Base-by-base conservation (phyloP, 2,888 invertebrate genomes). In the Panzeria rudis region DNA sequence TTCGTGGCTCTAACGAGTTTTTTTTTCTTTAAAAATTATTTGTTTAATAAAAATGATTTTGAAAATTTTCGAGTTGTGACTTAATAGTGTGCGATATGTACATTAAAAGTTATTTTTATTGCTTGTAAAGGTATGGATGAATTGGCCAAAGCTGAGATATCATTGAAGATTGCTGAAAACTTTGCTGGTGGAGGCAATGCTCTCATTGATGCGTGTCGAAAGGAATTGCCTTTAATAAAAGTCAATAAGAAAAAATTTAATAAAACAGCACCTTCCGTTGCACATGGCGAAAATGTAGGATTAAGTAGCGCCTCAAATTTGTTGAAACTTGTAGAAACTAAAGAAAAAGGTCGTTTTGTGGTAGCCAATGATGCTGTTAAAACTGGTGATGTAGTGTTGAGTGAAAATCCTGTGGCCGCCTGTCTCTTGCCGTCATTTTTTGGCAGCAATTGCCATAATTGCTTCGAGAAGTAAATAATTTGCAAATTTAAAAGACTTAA, bases 401-500 rank as follows among this genome's bases (percentile, higher is more conserved):
- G 94, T 2, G 97, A 97, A 91, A 92, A 93, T 41, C 96, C 97
- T 0, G 95, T 95, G 87, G 96, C 95, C 0, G 95, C 96, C 0
- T 96, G 95, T 88, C 93, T 97, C 0, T 92, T 96, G 15, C 94
- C 96, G 0, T 95, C 95, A 87, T 95, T 94, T 91, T 96, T 95
- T 90, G 97, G 97, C 2, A 95, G 96, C 1, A 96, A 97, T 90
- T 97, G 97, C 89, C 95, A 96, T 86, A 95, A 97, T 90, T 97
- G 97, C 90, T 96, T 97, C 88, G 93, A 94, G 89, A 95, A 96
- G 96, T 96, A 86, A 32, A 68, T 56, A 38, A 1, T 20, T 11
- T 50, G 1, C 2, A 62, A 2, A n/a, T 7, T 44, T 0, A 15
- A 54, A 23, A 0, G 7, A n/a, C 0, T 5, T 9, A 0, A 0